Evolutionary conservation across 2,113 vertebrate genomes (phyloP), one percentile per base, ranked within the genome.

Genomic region (Notiomystis cincta): DNA sequence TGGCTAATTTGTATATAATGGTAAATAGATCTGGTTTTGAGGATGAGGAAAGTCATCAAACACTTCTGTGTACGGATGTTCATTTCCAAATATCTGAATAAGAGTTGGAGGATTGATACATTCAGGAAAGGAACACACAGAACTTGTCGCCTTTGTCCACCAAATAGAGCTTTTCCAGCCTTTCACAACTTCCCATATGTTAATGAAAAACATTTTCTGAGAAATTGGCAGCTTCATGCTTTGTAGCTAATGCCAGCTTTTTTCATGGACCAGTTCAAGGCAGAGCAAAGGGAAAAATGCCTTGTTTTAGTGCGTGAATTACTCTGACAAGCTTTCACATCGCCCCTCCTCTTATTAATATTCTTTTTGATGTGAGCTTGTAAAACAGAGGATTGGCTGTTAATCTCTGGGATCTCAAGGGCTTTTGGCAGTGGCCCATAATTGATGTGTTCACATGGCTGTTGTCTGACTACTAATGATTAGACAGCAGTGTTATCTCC

Each of bases 311-410:
- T 97, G 96, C 66, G 6, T 97, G 98, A 98, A 98, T 98, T 98
- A 97, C 92, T 95, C 97, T 97, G 97, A 98, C 98, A 98, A 92
- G 97, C 97, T 97, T 98, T 98, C 96, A 97, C 96, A 71, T 97
- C 7, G 95, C 97, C 89, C 98, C 97, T 98, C 97, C 97, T 98
- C 97, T 98, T 98, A 98, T 98, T 98, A 98, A 98, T 98, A 98
- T 98, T 98, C 97, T 97, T 98, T 98, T 98, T 98, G 97, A 98
- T 98, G 98, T 98, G 94, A 96, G 96, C 97, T 98, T 98, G 98
- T 98, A 98, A 98, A 98, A 98, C 98, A 98, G 98, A 98, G 97
- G 98, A 98, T 98, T 98, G 98, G 97, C 97, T 98, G 98, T 98
- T 98, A 98, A 98, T 98, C 98, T 98, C 97, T 95, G 93, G 78